Base-by-base conservation (phyloP, 1,140 invertebrate genomes). In the Bombus pyrosoma region DNA sequence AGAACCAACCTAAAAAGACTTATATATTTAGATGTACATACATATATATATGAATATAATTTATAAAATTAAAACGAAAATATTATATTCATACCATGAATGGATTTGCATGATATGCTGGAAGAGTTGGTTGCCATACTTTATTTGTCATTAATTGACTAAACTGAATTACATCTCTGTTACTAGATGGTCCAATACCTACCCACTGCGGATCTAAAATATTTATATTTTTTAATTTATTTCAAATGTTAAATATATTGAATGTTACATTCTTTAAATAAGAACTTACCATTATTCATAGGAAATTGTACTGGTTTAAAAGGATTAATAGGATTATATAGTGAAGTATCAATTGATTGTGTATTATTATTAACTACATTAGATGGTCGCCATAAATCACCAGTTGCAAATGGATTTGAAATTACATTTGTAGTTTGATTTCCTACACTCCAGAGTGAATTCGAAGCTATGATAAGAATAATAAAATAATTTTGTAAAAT, bases 111-210 rank as follows among this genome's bases (percentile, higher is more conserved):
- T 94, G 94, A 90, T 94, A 95, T 81, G 92, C 91, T 66, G 94
- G 92, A 85, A 95, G 94, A 81, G 91, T 93, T 73, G 94, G 94
- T 92, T 95, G 94, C 95, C 95, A 95, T 37, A 93, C 92, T 93
- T 94, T 95, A 74, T 93, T 93, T 59, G 94, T 93, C 94, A 94
- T 93, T 91, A 93, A 86, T 90, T 95, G 93, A 95, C 94, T 95
- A 93, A 94, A 94, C 92, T 94, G 91, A 92, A 94, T 92, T 89
- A 94, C 93, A 92, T 95, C 94, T 88, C 93, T 91, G 87, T 92
- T 93, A 92, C 91, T 93, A 90, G 91, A 90, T 87, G 93, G 82
- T 83, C 93, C 93, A 88, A 92, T 92, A 75, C 91, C 91, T 88
- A 91, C 92, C 94, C 94, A 95, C 76, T 94, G 89, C 43, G 92